These are phyloP conservation scores for Clusia tigrina DNA, from an alignment of 2,888 invertebrate genomes.

Conservation along the genomic window DNA sequence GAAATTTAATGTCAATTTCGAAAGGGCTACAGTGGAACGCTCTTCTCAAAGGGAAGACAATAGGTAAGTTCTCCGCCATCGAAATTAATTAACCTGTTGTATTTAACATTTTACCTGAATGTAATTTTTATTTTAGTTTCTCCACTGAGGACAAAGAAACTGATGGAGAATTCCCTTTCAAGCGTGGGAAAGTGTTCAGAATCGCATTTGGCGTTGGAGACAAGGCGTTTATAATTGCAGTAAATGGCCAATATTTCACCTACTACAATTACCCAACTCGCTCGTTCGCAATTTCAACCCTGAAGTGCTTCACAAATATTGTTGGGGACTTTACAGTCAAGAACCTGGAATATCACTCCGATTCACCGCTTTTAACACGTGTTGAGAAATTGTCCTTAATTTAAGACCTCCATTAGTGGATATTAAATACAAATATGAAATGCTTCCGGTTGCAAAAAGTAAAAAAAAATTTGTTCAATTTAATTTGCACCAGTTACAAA, in stretches of 20 bases:
- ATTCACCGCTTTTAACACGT: slow-evolving; percentile 57
- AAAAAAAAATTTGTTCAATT: background rate
- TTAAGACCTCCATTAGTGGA: slow-evolving; percentile 31
- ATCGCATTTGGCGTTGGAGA: slow-evolving; percentile 63
- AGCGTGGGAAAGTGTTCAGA: slow-evolving; percentile 61
- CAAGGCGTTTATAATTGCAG: slow-evolving; percentile 60
- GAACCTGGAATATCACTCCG: slow-evolving; percentile 61
- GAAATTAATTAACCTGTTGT: background rate
- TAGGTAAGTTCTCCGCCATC: slow-evolving; percentile 42
- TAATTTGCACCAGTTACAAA: background rate
- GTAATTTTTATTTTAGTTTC: slow-evolving; percentile 48
- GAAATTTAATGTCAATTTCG: slow-evolving; percentile 60
- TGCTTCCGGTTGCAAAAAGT: background rate
- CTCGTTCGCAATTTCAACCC: slow-evolving; percentile 59
- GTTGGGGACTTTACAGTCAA: slow-evolving; percentile 58
- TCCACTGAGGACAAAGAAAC: slow-evolving; percentile 60
- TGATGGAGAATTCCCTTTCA: slow-evolving; percentile 62
- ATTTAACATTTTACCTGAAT: no score
- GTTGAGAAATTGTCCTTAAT: slow-evolving; percentile 61
- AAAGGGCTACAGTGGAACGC: slow-evolving; percentile 55
- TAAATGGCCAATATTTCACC: slow-evolving; percentile 63
- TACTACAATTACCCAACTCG: slow-evolving; percentile 62
- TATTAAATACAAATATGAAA: background rate
- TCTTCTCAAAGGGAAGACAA: slow-evolving; percentile 59
- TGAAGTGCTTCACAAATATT: slow-evolving; percentile 60